Base-by-base conservation (phyloP, 2,797 vertebrate genomes). In the Zenarchopterus dispar region DNA sequence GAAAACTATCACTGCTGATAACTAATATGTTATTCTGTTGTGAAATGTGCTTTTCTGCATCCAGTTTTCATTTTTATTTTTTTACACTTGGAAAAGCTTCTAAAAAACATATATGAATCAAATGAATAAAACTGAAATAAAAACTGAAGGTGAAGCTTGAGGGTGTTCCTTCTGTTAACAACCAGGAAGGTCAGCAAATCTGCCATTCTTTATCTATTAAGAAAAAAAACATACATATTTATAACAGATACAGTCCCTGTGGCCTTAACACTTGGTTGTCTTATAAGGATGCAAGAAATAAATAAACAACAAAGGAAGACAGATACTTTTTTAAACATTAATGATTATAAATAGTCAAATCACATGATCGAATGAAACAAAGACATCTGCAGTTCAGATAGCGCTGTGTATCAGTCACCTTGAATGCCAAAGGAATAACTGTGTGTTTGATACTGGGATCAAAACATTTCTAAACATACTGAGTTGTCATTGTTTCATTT, bases 141-240 rank as follows among this genome's bases (percentile, higher is more conserved):
- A 82, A 75, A 78, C 68, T 21, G 46, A 79, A 79, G 73, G 77
- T n/a, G 15, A 63, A 21, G 45, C 53, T 75, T 16, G 36, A 51
- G 70, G 61, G 18, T 47, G 1, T 72, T 68, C 67, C 62, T 53
- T 43, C n/a, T 67, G 24, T 50, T 51, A 57, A 52, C n/a, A 6
- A 57, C 53, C 46, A 54, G 56, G 63, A 75, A 54, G 67, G 82
- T 82, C 78, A 77, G 64, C 28, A 68, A 64, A 62, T 54, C 57
- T 24, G 19, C 16, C 47, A 28, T 42, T 41, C 45, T 65, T 63
- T 46, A 48, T 68, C 49, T 62, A 53, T 51, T 23, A 56, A 49
- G 66, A 45, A 22, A 15, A n/a, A 60, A 66, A 65, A 49, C 62
- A 58, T 43, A 56, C n/a, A 76, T 74, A 70, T 60, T 55, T 48